These are phyloP conservation scores for Pleuronectes platessa DNA, from an alignment of 2,113 vertebrate genomes.

Conservation along the genomic window DNA sequence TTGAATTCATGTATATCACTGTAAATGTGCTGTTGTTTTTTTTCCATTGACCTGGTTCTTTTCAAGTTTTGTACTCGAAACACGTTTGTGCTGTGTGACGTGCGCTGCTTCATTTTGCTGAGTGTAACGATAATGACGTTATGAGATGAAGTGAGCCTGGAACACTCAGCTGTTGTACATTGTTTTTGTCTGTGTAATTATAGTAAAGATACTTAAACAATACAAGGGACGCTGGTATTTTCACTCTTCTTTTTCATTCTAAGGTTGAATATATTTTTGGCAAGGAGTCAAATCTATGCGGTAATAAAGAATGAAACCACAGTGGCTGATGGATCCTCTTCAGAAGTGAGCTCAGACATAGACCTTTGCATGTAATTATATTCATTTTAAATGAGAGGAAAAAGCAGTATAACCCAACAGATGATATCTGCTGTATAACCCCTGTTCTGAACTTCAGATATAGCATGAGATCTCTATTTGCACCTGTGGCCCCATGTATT, in stretches of 20 bases:
- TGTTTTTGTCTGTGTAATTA: slow-evolving; percentile 81
- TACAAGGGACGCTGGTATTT: slow-evolving; percentile 21
- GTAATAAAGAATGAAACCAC: neutral
- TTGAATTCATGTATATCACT: slow-evolving; percentile 73
- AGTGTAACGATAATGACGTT: slow-evolving; percentile 62
- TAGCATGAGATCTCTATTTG: neutral
- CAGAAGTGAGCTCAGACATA: neutral
- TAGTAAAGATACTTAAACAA: slow-evolving; percentile 80
- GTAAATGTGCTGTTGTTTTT: slow-evolving; percentile 71
- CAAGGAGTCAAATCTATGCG: neutral
- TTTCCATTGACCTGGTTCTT: slow-evolving; percentile 62
- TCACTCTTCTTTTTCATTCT: neutral
- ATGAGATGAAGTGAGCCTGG: slow-evolving; percentile 59
- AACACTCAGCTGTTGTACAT: slow-evolving; percentile 77
- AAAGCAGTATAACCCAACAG: no score
- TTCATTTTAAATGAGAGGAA: no score
- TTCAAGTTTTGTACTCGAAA: slow-evolving; percentile 72
- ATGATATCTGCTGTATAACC: neutral
- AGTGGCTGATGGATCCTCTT: neutral
- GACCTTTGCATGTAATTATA: neutral
- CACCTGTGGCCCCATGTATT: neutral
- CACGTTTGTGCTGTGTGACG: slow-evolving; percentile 60
- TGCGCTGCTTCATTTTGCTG: slow-evolving; percentile 54
- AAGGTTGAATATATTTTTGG: neutral
- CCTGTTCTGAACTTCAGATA: neutral